Base-by-base conservation (phyloP, 1,140 invertebrate genomes). In the Cherax quadricarinatus region DNA sequence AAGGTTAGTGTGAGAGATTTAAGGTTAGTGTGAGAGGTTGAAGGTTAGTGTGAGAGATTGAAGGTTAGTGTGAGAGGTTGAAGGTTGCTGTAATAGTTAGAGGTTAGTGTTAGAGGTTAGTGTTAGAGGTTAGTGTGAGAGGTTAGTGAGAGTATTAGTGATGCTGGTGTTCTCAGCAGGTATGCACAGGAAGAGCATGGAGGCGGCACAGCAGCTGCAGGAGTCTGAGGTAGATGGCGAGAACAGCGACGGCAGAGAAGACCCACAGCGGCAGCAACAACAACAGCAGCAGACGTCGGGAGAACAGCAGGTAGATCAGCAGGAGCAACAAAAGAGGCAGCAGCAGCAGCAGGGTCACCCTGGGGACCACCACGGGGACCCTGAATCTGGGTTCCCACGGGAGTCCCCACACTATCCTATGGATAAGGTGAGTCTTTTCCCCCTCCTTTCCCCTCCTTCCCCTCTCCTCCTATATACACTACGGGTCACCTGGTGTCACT, bases 141-240 rank as follows among this genome's bases (percentile, higher is more conserved):
- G 53, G 53, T 57, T 4, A 6, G 53, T 57, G 12, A 57, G 53
- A 12, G 53, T 57, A n/a, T 57, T 57, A 57, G 0, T 30, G 70
- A 75, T n/a, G 70, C n/a, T 75, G n/a, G 18, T n/a, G 21, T 2
- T 30, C 6, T 30, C 24, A 30, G 4, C 96, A 98, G 99, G 99
- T 94, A 99, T 99, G 99, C 99, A 99, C 96, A 98, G 99, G 94
- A 99, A 99, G 96, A 99, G 98, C 48, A 95, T 99, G 94, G 99
- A 99, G 96, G 99, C 99, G 24, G 98, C 99, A 82, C 98, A 98
- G 94, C 98, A 99, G 95, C 96, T 99, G 79, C 99, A 99, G 95
- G 96, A 95, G 93, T 95, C 95, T 16, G 95, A 95, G 85, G 97
- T 80, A 18, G 93, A 93, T 70, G 91, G 86, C 5, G 91, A 91